These are phyloP conservation scores for Aleiodes testaceus DNA, from an alignment of 2,888 invertebrate genomes.

Conservation along the genomic window DNA sequence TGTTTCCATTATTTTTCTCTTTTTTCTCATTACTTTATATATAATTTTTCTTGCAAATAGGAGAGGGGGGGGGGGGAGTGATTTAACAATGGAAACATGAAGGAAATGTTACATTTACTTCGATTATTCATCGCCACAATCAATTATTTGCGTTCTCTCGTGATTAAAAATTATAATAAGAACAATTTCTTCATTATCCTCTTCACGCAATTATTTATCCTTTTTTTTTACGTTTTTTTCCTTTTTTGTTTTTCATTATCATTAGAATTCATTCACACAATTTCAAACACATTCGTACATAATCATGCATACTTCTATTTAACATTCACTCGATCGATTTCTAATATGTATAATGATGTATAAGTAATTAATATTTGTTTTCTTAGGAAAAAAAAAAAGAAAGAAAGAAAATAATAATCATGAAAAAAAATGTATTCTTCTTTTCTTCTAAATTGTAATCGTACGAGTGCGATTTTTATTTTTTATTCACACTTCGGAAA, in stretches of 20 bases:
- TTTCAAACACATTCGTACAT: conserved; percentile 47
- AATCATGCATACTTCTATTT: conserved; percentile 46
- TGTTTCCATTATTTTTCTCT: background rate
- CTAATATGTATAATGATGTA: conserved; percentile 62
- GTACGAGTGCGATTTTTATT: conserved; percentile 58
- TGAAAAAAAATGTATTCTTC: too few relatives aligned
- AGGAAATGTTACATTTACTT: conserved; percentile 54
- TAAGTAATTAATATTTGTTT: conserved; percentile 69
- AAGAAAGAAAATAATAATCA: conserved; percentile 63
- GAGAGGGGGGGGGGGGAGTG: conserved; percentile 59
- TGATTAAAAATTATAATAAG: conserved; percentile 65
- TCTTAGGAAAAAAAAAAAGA: conserved; percentile 56
- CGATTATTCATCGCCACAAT: conserved; percentile 57
- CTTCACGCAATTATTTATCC: conserved; percentile 57
- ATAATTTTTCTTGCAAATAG: conserved; percentile 50
- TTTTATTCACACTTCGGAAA: conserved; percentile 44
- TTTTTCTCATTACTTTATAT: conserved; percentile 10
- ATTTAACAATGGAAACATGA: conserved; percentile 38
- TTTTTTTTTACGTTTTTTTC: conserved; percentile 45
- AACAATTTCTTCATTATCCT: conserved; percentile 57
- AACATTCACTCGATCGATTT: conserved; percentile 50
- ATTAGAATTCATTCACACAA: conserved; percentile 49
- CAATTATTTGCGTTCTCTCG: conserved; percentile 57
- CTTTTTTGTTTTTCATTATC: conserved; percentile 41
- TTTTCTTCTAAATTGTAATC: conserved; percentile 57